These are phyloP conservation scores for Eledone cirrhosa DNA, from an alignment of 2,888 invertebrate species.

Conservation along the genomic window DNA sequence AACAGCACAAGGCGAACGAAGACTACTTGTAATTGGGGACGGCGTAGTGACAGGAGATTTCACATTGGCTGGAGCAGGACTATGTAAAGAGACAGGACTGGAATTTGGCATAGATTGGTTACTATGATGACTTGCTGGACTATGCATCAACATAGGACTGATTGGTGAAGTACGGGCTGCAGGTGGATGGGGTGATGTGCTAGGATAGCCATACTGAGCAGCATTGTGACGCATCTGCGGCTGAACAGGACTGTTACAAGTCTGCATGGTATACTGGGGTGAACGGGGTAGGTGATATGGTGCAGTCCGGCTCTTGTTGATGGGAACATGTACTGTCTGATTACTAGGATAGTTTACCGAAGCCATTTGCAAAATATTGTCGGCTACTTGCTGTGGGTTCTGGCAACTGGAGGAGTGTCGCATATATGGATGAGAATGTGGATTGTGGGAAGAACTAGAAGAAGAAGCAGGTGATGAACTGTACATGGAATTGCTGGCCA, in stretches of 20 bases:
- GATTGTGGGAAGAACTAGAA: conserved; percentile 28
- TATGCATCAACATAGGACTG: conserved; percentile 50
- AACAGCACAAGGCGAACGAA: conserved; percentile 50
- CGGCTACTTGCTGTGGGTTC: conserved; percentile 63
- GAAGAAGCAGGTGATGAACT: conserved; percentile 38
- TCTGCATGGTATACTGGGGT: conserved; percentile 34
- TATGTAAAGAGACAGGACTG: conserved; percentile 58
- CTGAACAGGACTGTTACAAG: conserved; percentile 28
- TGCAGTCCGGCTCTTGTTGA: conserved; percentile 50
- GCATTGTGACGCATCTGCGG: conserved; percentile 31
- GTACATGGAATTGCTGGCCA: conserved; percentile 28
- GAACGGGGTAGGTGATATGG: conserved; percentile 55
- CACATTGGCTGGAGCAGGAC: conserved; percentile 44
- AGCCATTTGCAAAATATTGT: conserved; percentile 64
- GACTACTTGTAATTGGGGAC: conserved; percentile 45
- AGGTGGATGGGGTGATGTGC: conserved; percentile 35
- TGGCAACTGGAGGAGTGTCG: conserved; percentile 38
- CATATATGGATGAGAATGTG: conserved; percentile 30
- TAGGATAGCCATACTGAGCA: conserved; percentile 30
- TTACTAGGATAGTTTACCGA: conserved; percentile 52
- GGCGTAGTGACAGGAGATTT: conserved; percentile 37
- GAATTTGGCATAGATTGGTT: conserved; percentile 53
- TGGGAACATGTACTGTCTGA: conserved; percentile 58
- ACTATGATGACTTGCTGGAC: conserved; percentile 59
- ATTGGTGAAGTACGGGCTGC: conserved; percentile 51